These are phyloP conservation scores for Physella acuta DNA, from an alignment of 1,140 invertebrate species.

Conservation along the genomic window DNA sequence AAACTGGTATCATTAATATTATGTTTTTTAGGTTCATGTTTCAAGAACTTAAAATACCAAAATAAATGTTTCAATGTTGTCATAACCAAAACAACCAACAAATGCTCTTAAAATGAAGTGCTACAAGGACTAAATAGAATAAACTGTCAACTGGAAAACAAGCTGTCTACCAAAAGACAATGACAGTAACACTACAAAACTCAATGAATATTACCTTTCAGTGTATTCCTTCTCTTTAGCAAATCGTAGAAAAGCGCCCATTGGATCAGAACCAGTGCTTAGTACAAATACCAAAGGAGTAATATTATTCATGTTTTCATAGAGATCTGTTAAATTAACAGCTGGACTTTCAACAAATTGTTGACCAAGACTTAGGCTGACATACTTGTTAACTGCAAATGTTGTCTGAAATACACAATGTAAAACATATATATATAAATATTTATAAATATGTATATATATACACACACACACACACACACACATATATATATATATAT, in stretches of 20 bases:
- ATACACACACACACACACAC: too few relatives aligned
- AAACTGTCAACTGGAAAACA: too few relatives aligned
- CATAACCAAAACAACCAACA: too few relatives aligned
- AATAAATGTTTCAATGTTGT: too few relatives aligned
- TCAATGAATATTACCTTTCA: constrained; percentile 50
- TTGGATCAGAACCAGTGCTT: constrained; percentile 60
- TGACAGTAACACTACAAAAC: not conserved
- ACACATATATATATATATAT: constrained; percentile 2
- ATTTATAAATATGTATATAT: too few relatives aligned
- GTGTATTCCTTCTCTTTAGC: constrained; percentile 62
- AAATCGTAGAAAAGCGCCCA: constrained; percentile 73
- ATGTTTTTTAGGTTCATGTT: too few relatives aligned
- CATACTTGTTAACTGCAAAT: constrained; percentile 77
- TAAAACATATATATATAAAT: not conserved
- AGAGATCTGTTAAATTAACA: constrained; percentile 72
- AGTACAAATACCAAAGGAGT: constrained; percentile 61
- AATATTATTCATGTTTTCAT: constrained; percentile 60
- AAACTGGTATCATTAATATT: too few relatives aligned
- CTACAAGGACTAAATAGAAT: too few relatives aligned
- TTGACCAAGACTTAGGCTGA: constrained; percentile 73
- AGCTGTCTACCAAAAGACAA: not conserved
- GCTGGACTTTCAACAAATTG: constrained; percentile 78
- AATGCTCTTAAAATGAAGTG: too few relatives aligned
- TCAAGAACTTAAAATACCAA: too few relatives aligned
- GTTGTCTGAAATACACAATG: constrained; percentile 63